phyloP scores from a whole-genome alignment of 2,113 vertebrate genomes.

The Dicerorhinus sumatrensis region DNA sequence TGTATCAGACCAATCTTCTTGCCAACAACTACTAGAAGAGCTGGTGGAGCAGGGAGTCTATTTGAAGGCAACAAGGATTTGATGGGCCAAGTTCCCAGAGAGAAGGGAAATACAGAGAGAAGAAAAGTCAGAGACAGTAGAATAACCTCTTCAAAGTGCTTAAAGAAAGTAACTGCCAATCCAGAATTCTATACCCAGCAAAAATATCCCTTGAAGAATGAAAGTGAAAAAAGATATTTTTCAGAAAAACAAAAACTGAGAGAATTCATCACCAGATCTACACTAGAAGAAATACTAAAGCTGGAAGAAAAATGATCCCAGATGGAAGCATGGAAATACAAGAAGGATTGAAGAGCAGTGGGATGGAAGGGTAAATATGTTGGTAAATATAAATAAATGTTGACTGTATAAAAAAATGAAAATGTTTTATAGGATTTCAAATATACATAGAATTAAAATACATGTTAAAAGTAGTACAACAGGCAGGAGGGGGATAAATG shows the following conservation, averaged over 20 bases:
- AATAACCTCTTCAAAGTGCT: not conserved
- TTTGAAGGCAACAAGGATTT: not conserved
- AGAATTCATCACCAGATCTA: not conserved
- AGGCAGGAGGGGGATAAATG: not conserved
- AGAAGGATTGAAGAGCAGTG: not conserved
- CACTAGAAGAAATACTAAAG: not conserved
- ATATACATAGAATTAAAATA: not conserved
- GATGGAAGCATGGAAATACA: not conserved
- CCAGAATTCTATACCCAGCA: not conserved
- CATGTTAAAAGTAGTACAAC: not conserved
- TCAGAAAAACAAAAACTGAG: not conserved
- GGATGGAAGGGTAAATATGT: not conserved
- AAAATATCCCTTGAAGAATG: not conserved
- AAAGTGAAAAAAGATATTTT: not conserved
- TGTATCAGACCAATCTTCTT: not conserved
- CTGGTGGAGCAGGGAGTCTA: not conserved
- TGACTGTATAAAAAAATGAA: not conserved
- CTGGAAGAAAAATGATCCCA: not conserved
- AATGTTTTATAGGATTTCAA: not conserved
- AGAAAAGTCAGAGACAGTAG: not conserved
- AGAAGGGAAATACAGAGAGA: not conserved
- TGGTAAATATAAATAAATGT: not conserved
- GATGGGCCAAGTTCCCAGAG: not conserved
- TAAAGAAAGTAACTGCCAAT: not conserved
- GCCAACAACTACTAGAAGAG: not conserved